Base-by-base conservation (phyloP, 2,113 vertebrate species). In the Pygoscelis antarcticus region DNA sequence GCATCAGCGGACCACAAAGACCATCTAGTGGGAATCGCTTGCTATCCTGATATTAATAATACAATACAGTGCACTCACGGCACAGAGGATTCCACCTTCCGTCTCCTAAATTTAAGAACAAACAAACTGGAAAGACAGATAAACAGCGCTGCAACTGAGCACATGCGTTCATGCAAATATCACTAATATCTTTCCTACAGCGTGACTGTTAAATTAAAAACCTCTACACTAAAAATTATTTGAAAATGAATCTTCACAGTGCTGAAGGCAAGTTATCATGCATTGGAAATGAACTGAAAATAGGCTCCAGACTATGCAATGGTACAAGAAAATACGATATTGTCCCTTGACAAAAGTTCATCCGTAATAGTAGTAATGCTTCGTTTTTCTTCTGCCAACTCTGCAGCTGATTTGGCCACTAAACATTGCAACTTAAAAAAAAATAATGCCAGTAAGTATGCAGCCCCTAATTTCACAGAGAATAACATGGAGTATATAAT, bases 21-120 rank as follows among this genome's bases (percentile, higher is more conserved):
- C 93, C 10, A 74, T 97, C 97, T 96, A 96, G 90, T 89, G 97
- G 97, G 97, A 97, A 96, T 97, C 55, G 13, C 95, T 94, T 96
- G 89, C 96, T 98, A 64, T 97, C 95, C 96, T 97, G 89, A 95
- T 98, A 98, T 98, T 97, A 98, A 98, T 98, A 98, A 98, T 97
- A 96, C 96, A 98, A 97, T 92, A 98, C 42, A 97, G 96, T 94
- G 65, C 70, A 93, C 86, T 96, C 94, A 87, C 9, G 77, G 89
- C 94, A 96, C 27, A 87, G 90, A 95, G 27, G 42, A 95, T 95
- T 96, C 88, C 51, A 93, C 83, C 76, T 95, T 95, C 93, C 23
- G 11, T 88, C 95, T 93, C 96, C 94, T 93, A 97, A 97, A 97
- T 95, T 96, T 91, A 94, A 82, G 78, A 96, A 93, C 81, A 83